These are phyloP conservation scores for Gracilinanus agilis DNA, from an alignment of 2,113 vertebrate genomes.

Conservation along the genomic window DNA sequence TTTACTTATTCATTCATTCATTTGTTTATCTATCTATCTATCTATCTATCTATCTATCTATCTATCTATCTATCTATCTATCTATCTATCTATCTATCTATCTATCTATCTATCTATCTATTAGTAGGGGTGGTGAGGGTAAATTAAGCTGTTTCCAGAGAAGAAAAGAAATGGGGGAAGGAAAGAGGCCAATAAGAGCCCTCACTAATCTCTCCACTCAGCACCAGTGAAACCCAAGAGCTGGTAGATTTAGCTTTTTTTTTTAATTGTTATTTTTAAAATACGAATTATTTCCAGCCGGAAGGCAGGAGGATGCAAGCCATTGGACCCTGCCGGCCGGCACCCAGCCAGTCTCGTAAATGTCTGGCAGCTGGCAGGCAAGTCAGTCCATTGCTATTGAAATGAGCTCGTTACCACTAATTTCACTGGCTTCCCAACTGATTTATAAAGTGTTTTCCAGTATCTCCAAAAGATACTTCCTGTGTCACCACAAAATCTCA, in stretches of 20 bases:
- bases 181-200: slow-evolving; percentile 14
- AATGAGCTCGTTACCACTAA: slow-evolving; percentile 82
- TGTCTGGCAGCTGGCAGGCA: slow-evolving; percentile 84
- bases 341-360: slow-evolving; percentile 85
- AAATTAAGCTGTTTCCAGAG: not conserved
- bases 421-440: slow-evolving; percentile 78
- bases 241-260: slow-evolving; percentile 68
- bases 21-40: no score
- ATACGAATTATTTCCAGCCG: slow-evolving; percentile 86
- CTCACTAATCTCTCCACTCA: slow-evolving; percentile 69
- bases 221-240: slow-evolving; percentile 77
- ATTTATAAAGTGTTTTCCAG: slow-evolving; percentile 79
- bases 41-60: no score
- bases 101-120: not conserved
- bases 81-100: no score
- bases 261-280: slow-evolving; percentile 84
- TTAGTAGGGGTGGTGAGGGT: no score
- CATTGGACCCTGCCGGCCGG: slow-evolving; percentile 78
- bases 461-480: slow-evolving; percentile 69
- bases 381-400: slow-evolving; percentile 79
- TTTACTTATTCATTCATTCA: no score
- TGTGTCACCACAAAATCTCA: slow-evolving; percentile 25
- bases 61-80: no score
- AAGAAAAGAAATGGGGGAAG: not conserved
- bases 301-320: slow-evolving; percentile 84